phyloP scores from a whole-genome alignment of 2,113 vertebrate genomes.

The Semnornis frantzii region DNA sequence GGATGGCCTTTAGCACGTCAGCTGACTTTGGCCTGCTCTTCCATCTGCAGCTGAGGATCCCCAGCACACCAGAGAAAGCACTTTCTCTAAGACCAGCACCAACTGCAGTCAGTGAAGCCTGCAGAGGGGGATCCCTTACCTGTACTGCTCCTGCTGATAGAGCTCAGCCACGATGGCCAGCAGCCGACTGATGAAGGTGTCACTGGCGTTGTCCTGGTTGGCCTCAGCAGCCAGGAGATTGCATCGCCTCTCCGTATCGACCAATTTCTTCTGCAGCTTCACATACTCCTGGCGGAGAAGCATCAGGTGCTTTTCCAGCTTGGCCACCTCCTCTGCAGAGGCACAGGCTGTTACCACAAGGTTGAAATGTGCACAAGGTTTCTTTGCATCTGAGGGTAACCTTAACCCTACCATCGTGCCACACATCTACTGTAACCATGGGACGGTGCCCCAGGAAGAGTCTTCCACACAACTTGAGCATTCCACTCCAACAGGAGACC shows the following conservation, averaged over 20 bases:
- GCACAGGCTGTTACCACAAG: neutral
- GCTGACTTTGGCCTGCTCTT: neutral
- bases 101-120: neutral
- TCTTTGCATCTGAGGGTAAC: neutral
- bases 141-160: conserved; percentile 95
- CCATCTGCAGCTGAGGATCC: neutral
- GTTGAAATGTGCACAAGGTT: neutral
- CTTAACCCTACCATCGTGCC: neutral
- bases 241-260: conserved; percentile 92
- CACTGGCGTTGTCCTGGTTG: conserved; percentile 78
- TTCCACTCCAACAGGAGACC: neutral
- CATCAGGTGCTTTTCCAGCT: conserved; percentile 97
- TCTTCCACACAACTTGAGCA: neutral
- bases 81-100: neutral
- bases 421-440: rapidly evolving
- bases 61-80: neutral
- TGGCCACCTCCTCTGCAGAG: conserved; percentile 95
- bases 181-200: conserved; percentile 93
- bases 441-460: neutral
- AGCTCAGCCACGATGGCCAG: conserved; percentile 91
- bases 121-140: conserved; percentile 70
- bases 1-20: neutral
- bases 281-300: conserved; percentile 98
- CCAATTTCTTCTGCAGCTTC: conserved; percentile 96
- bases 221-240: conserved; percentile 87